A percentile compares a stretch with the other conserved stretches of the same genome.
Evolutionary conservation across 2,113 vertebrate genomes (phyloP).

Genomic region (Phocoena sinus): DNA sequence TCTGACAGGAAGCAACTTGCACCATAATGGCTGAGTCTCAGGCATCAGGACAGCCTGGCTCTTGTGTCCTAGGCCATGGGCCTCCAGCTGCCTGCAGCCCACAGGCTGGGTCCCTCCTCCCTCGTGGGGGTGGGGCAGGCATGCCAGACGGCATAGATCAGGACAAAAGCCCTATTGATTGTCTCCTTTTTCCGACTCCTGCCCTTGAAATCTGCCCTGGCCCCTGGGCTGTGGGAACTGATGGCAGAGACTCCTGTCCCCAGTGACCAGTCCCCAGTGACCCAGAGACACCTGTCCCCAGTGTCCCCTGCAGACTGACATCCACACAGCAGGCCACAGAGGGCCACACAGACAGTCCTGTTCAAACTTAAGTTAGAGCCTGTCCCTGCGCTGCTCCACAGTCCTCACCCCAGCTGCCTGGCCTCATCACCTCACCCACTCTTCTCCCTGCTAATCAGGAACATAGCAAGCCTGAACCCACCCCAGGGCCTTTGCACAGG

Average conservation of each 20-base stretch:
- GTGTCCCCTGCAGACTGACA: neutral
- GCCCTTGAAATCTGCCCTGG: neutral
- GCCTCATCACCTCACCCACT: neutral
- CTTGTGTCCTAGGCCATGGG: fast-evolving
- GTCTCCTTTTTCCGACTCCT: neutral
- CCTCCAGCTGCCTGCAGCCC: neutral
- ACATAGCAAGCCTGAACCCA: fast-evolving
- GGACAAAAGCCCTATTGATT: neutral
- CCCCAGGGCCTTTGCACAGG: neutral
- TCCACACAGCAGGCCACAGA: neutral
- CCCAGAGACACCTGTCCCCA: neutral
- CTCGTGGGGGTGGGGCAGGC: neutral
- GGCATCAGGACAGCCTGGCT: neutral
- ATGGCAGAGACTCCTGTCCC: neutral
- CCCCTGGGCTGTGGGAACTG: neutral
- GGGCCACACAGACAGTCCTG: neutral
- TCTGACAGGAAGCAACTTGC: neutral
- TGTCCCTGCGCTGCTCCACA: neutral
- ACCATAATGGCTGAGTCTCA: fast-evolving
- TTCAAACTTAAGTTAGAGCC: neutral
- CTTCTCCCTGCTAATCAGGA: neutral
- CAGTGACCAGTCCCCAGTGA: neutral
- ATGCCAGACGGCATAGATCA: neutral
- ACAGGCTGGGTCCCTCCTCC: neutral
- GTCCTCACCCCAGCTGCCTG: neutral